Evolutionary conservation across 2,797 vertebrate species (phyloP), one percentile per base, ranked within the genome.

Genomic region (Clarias platycephalus): DNA sequence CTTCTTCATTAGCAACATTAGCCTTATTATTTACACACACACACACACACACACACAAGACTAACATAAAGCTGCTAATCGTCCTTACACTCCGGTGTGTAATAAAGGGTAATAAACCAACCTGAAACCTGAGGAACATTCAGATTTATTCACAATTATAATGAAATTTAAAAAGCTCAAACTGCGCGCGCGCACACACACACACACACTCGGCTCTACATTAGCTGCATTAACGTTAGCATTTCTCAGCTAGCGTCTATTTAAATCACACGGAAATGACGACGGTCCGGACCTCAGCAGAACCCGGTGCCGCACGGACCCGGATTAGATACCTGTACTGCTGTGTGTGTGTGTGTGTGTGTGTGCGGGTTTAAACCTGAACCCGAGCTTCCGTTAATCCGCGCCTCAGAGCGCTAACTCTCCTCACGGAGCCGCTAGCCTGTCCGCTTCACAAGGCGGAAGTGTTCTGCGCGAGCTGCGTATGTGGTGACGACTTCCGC

Each of bases 381-480:
- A 10, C 9, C 9, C 10, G 44, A 44, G 44, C 44, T 44, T 2
- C 9, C 0, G 9, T 37, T 44, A 44, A 5, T 12, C 68, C n/a
- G 16, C 55, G 18, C 22, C 22, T 55, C 49, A 12, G 66, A 4
- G 0, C 57, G 68, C 37, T 63, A 22, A 53, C 70, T 28, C 57
- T 40, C 58, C 37, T 74, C 37, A 49, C 9, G 20, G 1, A 74
- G 57, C 4, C 18, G 37, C 20, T 6, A 63, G 81, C 70, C 10
- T 4, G 70, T 75, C 70, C 24, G 70, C 81, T 75, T 24, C 70
- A 31, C 0, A 83, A 83, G 81, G 20, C 81, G 81, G 81, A 83
- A 83, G 81, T 53, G 58, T 64, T 34, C 70, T 44, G 37, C n/a
- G 4, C 9, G 10, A 74, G 18, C 81, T 83, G 81, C 81, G 81